A percentile compares a stretch with the other conserved stretches of the same genome.
phyloP scores from a whole-genome alignment of 2,113 vertebrate species.

The Arvicanthis niloticus region DNA sequence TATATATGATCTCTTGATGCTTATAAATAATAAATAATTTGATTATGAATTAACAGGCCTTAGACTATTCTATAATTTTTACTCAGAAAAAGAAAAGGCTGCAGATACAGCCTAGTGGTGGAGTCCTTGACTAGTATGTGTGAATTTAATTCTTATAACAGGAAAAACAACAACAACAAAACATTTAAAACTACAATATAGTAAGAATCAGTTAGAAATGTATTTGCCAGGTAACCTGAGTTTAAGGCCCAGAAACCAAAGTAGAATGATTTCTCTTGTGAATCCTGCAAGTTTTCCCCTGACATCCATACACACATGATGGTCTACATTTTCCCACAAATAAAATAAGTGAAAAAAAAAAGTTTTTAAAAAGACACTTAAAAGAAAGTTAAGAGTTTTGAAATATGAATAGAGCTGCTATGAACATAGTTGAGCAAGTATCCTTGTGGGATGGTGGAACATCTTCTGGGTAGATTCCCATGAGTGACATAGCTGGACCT shows the following conservation, averaged over 20 bases:
- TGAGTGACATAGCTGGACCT: no score
- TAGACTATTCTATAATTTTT: conserved; percentile 30
- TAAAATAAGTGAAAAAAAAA: not conserved
- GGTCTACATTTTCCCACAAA: not conserved
- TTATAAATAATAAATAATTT: conserved; percentile 9
- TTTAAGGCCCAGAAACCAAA: not conserved
- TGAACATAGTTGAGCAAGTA: no score
- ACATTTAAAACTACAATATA: not conserved
- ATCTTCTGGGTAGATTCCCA: no score
- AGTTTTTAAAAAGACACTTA: not conserved
- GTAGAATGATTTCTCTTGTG: not conserved
- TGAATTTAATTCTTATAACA: not conserved
- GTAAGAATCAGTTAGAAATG: not conserved
- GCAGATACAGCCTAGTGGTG: not conserved
- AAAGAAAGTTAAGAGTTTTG: not conserved
- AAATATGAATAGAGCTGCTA: not conserved
- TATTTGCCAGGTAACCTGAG: not conserved
- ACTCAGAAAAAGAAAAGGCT: not conserved
- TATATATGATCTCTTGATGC: conserved; percentile 38
- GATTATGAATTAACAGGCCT: not conserved
- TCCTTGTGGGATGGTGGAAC: no score
- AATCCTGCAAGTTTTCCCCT: not conserved
- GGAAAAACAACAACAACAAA: not conserved
- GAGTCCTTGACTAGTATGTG: not conserved
- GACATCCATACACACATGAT: not conserved